Percentiles rank a stretch among this genome's conserved stretches.
Evolutionary conservation across 2,797 vertebrate species (phyloP).

Genomic region (Enteromius paludinosus): DNA sequence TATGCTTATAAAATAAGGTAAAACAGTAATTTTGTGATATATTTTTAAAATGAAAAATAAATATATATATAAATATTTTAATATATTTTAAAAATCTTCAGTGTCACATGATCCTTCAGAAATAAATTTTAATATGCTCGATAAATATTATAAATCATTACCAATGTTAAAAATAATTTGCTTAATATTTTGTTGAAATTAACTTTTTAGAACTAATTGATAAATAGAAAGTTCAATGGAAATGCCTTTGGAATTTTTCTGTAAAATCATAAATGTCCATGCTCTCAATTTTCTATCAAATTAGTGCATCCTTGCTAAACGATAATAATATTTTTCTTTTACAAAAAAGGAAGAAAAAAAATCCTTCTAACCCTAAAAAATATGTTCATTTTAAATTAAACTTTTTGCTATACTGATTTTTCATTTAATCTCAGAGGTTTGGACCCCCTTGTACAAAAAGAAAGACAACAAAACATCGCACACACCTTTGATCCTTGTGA

Average conservation of each 20-base stretch:
- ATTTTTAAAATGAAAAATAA: background rate
- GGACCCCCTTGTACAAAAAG: background rate
- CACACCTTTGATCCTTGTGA: slow-evolving; percentile 92
- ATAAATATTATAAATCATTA: background rate
- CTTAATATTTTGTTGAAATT: background rate
- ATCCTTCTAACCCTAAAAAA: background rate
- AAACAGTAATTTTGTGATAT: background rate
- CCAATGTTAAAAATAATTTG: background rate
- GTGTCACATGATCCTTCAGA: background rate
- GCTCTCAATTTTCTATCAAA: background rate
- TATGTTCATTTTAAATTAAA: background rate
- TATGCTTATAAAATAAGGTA: background rate
- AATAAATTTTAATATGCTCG: background rate
- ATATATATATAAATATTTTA: no score
- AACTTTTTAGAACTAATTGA: background rate
- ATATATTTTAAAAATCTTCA: background rate
- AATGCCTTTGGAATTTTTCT: background rate
- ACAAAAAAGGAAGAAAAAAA: background rate
- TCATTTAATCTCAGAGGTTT: background rate
- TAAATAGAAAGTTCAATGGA: background rate
- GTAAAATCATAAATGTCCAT: background rate
- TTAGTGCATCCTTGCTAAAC: background rate
- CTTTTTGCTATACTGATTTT: background rate
- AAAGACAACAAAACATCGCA: background rate
- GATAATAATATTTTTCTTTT: background rate